These are phyloP conservation scores for Ormyrus labotus DNA, from an alignment of 2,888 invertebrate genomes.

Conservation along the genomic window DNA sequence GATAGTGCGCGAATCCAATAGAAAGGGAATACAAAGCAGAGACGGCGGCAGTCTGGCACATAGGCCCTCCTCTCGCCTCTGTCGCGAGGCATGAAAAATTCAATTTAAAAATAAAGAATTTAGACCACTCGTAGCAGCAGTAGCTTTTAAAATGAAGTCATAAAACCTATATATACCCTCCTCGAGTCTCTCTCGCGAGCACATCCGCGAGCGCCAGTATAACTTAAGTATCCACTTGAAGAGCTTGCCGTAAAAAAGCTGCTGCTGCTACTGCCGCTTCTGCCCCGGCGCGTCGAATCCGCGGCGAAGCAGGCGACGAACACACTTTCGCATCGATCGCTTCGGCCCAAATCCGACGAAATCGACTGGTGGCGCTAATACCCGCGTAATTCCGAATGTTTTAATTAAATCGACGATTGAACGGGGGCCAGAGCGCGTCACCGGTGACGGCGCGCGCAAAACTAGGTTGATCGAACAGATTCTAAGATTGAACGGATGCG, in stretches of 20 bases:
- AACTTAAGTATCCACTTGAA: slow-evolving; percentile 22
- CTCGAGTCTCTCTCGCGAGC: background rate
- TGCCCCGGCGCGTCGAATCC: too few relatives aligned
- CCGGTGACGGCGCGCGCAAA: background rate
- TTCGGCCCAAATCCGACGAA: background rate
- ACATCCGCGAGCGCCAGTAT: background rate
- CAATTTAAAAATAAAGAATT: slow-evolving; percentile 30
- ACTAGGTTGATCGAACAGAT: slow-evolving; percentile 41
- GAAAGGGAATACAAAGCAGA: slow-evolving; percentile 37
- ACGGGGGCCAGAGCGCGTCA: background rate
- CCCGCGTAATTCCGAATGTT: slow-evolving; percentile 11
- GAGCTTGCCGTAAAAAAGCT: slow-evolving; percentile 1
- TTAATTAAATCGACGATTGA: slow-evolving; percentile 42
- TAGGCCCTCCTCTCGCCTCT: too few relatives aligned
- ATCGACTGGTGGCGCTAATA: background rate
- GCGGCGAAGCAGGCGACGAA: too few relatives aligned
- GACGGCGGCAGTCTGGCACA: background rate
- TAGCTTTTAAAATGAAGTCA: slow-evolving; percentile 34
- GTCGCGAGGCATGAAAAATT: slow-evolving; percentile 41
- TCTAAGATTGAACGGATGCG: slow-evolving; percentile 49
- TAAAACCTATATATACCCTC: slow-evolving; percentile 1
- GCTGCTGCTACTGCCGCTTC: too few relatives aligned
- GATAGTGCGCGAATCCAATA: slow-evolving; percentile 8
- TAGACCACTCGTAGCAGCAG: background rate
- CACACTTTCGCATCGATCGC: too few relatives aligned